These are phyloP conservation scores for Trichosurus vulpecula DNA, from an alignment of 2,797 vertebrate species.

Conservation along the genomic window DNA sequence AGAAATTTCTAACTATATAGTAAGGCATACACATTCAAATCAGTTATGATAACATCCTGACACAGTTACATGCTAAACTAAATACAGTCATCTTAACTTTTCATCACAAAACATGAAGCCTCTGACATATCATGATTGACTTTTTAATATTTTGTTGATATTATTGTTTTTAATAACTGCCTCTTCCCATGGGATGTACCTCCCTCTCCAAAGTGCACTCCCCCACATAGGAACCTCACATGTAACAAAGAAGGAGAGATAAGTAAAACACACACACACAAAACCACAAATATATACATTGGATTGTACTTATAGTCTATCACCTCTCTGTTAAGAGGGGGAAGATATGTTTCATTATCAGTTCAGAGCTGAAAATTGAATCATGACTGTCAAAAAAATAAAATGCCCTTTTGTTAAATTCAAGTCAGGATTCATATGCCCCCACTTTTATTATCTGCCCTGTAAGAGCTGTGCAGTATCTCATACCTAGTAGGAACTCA, in stretches of 20 bases:
- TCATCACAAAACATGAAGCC: neutral
- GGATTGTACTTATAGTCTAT: neutral
- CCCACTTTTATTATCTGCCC: neutral
- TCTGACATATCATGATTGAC: neutral
- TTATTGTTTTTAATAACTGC: neutral
- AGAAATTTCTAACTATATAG: neutral
- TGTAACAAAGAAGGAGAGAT: neutral
- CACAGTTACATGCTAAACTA: neutral
- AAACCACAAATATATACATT: neutral
- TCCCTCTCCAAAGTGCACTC: neutral
- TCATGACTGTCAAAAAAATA: neutral
- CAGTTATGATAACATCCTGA: neutral
- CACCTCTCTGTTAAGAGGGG: neutral
- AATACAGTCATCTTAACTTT: neutral
- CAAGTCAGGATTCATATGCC: neutral
- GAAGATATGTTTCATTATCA: neutral
- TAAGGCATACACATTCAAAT: neutral
- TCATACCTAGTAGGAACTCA: neutral
- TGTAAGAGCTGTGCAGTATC: neutral
- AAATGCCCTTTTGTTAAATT: neutral
- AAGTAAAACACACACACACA: neutral
- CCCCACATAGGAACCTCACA: neutral
- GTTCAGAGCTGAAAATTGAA: neutral
- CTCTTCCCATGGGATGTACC: neutral
- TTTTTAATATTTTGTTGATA: neutral